Evolutionary conservation across 2,797 vertebrate species (phyloP).

Genomic region (Centroberyx gerrardi): DNA sequence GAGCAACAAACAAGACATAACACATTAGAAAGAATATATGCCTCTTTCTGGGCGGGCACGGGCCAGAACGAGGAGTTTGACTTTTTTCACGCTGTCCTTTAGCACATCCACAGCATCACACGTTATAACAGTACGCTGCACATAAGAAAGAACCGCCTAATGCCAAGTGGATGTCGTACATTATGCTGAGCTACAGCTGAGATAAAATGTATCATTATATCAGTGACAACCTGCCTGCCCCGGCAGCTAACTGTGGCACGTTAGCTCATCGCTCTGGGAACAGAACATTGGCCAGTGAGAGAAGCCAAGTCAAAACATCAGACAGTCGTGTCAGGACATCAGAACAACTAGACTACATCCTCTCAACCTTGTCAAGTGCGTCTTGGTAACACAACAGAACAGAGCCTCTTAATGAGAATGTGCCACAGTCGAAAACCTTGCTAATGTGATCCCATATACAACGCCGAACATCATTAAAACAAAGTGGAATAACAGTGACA

Average conservation of each 20-base stretch:
- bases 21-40: constrained; percentile 5
- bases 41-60: constrained; percentile 2
- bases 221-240: constrained; percentile 32
- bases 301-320: constrained; percentile 33
- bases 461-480: constrained; percentile 34
- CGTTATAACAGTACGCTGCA: constrained; percentile 50
- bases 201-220: constrained; percentile 51
- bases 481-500: constrained; percentile 52
- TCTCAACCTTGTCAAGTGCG: constrained; percentile 37
- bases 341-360: constrained; percentile 39
- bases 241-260: constrained; percentile 11
- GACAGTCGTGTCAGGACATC: constrained; percentile 35
- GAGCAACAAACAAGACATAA: constrained; percentile 40
- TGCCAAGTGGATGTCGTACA: constrained; percentile 44
- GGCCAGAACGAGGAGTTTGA: constrained; percentile 38
- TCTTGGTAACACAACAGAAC: constrained; percentile 52
- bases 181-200: constrained; percentile 48
- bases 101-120: background rate
- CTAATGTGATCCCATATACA: constrained; percentile 40
- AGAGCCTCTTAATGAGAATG: constrained; percentile 52
- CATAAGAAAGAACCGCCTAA: constrained; percentile 39
- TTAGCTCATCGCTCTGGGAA: constrained; percentile 54
- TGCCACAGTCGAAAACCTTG: constrained; percentile 20
- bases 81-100: constrained; percentile 37
- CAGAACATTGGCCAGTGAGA: constrained; percentile 41